Base-by-base conservation (phyloP, 1,140 invertebrate species). In the Magallana ariakensis region DNA sequence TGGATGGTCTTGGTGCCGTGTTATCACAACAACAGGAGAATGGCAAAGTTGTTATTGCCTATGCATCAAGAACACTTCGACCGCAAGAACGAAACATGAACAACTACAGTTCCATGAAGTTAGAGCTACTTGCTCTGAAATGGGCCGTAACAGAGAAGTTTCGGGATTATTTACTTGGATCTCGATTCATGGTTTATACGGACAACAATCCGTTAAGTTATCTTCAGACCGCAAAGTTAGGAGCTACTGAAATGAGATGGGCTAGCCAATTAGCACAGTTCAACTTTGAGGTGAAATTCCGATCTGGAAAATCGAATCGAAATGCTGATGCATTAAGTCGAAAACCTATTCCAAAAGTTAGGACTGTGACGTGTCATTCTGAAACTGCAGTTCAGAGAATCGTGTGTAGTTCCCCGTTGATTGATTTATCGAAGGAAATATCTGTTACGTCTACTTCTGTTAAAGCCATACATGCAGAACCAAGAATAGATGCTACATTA, bases 181-280 rank as follows among this genome's bases (percentile, higher is more conserved):
- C 33, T 46, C 33, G 33, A 46, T 46, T 46, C 33, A 46, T 5
- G 33, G 33, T 46, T 46, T 46, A 46, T 46, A 46, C 33, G 3
- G 33, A 46, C 33, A 46, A 46, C 33, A 46, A 46, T 46, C 33
- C 33, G 5, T 46, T 46, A 46, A 46, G 33, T 46, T 46, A 46
- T 46, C 82, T 83, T 33, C 55, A 83, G 56, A 83, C 54, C 33
- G 88, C 87, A 15, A 92, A 91, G 57, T 81, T 91, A 57, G 88
- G 87, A 83, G 90, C 90, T 1, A 87, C 85, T 13, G 88, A 89
- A 84, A 87, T 86, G 85, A 13, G 88, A 53, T 92, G 91, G 90
- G 81, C 85, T n/a, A n/a, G 87, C 26, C 70, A 89, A 62, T 46
- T 91, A n/a, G 89, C 87, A 33, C 84, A 87, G 46, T 90, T 91